These are phyloP conservation scores for Acleris literana DNA, from an alignment of 2,888 invertebrate genomes.

Conservation along the genomic window DNA sequence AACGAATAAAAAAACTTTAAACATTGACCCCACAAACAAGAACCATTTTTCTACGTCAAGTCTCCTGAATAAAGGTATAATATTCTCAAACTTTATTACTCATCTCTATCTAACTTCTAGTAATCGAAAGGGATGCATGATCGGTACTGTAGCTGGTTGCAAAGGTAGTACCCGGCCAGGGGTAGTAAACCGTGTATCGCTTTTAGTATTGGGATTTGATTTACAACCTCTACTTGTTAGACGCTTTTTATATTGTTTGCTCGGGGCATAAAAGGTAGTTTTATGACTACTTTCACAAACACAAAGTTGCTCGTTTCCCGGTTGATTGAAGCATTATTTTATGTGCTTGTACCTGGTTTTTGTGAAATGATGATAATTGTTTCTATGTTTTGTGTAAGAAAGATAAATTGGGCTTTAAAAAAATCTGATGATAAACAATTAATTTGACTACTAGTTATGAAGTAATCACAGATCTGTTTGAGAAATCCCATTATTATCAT, in stretches of 20 bases:
- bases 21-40: conserved; percentile 18
- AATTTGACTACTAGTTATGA: no score
- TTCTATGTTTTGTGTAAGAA: no score
- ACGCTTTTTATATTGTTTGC: conserved; percentile 24
- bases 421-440: no score
- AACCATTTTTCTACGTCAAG: conserved; percentile 31
- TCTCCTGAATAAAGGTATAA: conserved; percentile 30
- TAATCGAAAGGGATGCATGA: conserved; percentile 2
- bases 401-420: no score
- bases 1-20: conserved; percentile 5
- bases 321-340: no score
- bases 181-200: conserved; percentile 32
- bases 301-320: neutral
- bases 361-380: no score
- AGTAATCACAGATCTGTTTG: no score
- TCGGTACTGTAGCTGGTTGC: conserved; percentile 1
- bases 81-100: neutral
- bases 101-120: conserved; percentile 16
- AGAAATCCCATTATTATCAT: no score
- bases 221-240: conserved; percentile 32
- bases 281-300: conserved; percentile 8
- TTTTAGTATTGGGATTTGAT: conserved; percentile 34
- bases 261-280: conserved; percentile 11
- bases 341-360: no score
- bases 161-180: conserved; percentile 18